phyloP scores from a whole-genome alignment of 2,797 vertebrate species.

The Meda fulgida region DNA sequence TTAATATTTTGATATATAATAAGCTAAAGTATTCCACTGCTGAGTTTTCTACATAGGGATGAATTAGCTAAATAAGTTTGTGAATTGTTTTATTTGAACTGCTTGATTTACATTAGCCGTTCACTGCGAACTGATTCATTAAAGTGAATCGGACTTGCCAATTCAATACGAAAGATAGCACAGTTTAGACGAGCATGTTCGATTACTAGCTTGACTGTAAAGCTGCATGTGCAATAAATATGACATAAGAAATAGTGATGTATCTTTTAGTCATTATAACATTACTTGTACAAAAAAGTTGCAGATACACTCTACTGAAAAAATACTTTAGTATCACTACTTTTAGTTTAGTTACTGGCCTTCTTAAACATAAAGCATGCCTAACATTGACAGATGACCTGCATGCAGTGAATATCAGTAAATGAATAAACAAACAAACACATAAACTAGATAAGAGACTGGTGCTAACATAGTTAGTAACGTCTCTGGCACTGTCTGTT shows the following conservation, averaged over 20 bases:
- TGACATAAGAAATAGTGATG: neutral
- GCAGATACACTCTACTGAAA: neutral
- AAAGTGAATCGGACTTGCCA: neutral
- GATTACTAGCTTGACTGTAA: neutral
- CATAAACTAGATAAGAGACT: slow-evolving; percentile 74
- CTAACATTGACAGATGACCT: slow-evolving; percentile 69
- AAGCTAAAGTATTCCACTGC: neutral
- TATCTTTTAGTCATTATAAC: neutral
- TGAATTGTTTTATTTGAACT: neutral
- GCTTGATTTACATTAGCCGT: neutral
- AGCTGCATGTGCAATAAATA: neutral
- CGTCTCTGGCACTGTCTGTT: slow-evolving; percentile 74
- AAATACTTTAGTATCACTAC: neutral
- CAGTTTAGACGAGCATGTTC: neutral
- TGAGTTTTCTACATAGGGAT: neutral
- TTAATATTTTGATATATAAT: neutral
- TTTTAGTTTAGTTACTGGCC: slow-evolving; percentile 28
- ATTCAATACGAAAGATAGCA: neutral
- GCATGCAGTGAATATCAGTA: slow-evolving; percentile 69
- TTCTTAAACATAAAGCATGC: slow-evolving; percentile 52
- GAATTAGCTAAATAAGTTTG: neutral
- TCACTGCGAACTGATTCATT: neutral
- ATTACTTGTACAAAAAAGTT: neutral
- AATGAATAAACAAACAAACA: slow-evolving; percentile 67
- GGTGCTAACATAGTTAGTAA: slow-evolving; percentile 78